Evolutionary conservation across 2,113 vertebrate genomes (phyloP).

Genomic region (Boulengerochromis microlepis): DNA sequence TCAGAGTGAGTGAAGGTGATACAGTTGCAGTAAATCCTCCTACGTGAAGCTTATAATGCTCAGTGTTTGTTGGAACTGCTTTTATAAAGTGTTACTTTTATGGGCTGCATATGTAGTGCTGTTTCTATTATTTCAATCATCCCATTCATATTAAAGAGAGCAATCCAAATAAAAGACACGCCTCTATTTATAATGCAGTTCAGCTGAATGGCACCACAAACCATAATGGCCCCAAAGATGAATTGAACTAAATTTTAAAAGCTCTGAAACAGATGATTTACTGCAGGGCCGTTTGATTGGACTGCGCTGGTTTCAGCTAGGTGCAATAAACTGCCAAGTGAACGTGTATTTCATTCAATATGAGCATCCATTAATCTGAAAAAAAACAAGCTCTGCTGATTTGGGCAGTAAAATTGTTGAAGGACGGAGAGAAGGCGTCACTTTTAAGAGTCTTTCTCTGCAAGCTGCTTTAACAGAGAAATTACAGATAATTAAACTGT

Average conservation of each 20-base stretch:
- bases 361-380: not conserved
- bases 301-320: not conserved
- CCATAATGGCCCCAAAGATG: not conserved
- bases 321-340: not conserved
- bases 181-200: not conserved
- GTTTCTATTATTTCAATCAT: not conserved
- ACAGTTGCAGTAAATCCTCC: not conserved
- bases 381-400: constrained; percentile 2
- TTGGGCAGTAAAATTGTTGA: not conserved
- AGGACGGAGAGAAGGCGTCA: not conserved
- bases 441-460: constrained; percentile 4
- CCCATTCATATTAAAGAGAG: not conserved
- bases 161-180: not conserved
- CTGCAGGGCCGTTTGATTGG: not conserved
- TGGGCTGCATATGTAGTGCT: not conserved
- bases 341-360: not conserved
- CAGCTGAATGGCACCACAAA: not conserved
- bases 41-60: not conserved
- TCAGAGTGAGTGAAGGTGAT: rapidly evolving
- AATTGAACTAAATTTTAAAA: not conserved
- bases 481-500: constrained; percentile 35
- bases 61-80: not conserved
- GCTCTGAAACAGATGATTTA: not conserved
- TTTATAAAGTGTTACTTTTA: not conserved
- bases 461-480: constrained; percentile 1